phyloP scores from a whole-genome alignment of 2,113 vertebrate species.

The Malaclemys terrapin region DNA sequence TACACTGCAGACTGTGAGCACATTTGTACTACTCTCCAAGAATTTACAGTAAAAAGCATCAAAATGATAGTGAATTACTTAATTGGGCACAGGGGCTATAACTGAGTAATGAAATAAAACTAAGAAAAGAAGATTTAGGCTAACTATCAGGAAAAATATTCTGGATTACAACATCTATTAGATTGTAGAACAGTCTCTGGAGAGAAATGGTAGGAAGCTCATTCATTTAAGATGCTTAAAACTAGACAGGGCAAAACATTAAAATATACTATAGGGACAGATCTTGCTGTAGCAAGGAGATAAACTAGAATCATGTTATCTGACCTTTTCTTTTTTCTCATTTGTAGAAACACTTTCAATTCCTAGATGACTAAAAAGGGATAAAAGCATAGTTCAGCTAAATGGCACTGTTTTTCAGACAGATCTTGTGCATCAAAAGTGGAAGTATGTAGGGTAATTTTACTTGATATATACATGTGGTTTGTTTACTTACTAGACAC shows the following conservation, averaged over 20 bases:
- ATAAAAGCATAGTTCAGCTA: slow-evolving; percentile 34
- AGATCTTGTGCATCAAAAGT: slow-evolving; percentile 50
- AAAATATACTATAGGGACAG: not conserved
- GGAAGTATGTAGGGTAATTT: slow-evolving; percentile 18
- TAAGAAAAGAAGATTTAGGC: not conserved
- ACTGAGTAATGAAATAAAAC: not conserved
- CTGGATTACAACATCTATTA: not conserved
- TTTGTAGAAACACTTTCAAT: not conserved
- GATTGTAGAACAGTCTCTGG: not conserved
- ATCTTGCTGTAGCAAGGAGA: not conserved
- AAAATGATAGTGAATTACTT: not conserved
- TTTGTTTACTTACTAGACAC: slow-evolving; percentile 55
- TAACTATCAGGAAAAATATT: not conserved
- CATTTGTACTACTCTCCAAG: not conserved
- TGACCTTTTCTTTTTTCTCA: not conserved
- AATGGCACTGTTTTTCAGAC: slow-evolving; percentile 24
- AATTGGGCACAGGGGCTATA: not conserved
- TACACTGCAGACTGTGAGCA: rapidly evolving
- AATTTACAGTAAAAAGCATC: not conserved
- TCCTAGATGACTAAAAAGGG: not conserved
- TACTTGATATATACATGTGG: slow-evolving; percentile 31
- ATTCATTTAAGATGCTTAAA: not conserved
- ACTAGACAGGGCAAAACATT: not conserved
- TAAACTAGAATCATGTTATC: not conserved
- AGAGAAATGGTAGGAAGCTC: not conserved